Evolutionary conservation across 2,888 invertebrate genomes (phyloP).

Genomic region (Brachyopa scutellaris): DNA sequence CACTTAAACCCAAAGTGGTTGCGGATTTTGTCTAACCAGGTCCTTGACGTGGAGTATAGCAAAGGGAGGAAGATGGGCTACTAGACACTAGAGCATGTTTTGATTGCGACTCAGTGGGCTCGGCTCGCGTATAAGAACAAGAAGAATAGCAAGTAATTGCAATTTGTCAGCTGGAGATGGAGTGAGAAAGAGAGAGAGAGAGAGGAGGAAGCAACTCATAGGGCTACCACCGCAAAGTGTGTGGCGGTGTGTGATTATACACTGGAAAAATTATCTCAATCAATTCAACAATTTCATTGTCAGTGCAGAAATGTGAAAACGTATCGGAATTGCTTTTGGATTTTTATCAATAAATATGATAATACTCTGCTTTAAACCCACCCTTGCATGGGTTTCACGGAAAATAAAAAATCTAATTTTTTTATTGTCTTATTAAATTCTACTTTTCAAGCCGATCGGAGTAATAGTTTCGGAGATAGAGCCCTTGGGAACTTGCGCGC

Average conservation of each 20-base stretch:
- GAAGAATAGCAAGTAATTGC: conserved; percentile 38
- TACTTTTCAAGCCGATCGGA: too few species aligned
- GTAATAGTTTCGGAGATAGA: too few species aligned
- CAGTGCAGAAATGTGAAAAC: too few species aligned
- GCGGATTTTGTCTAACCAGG: conserved; percentile 21
- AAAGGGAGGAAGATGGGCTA: conserved; percentile 15
- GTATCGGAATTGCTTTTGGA: too few species aligned
- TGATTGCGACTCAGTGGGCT: conserved; percentile 43
- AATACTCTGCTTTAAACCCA: too few species aligned
- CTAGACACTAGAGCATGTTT: conserved; percentile 20
- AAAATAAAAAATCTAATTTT: too few species aligned
- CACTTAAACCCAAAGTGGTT: conserved; percentile 48
- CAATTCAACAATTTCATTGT: background rate
- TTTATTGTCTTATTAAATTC: too few species aligned
- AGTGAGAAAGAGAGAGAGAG: conserved; percentile 19
- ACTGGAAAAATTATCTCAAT: conserved; percentile 26
- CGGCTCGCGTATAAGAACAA: conserved; percentile 8
- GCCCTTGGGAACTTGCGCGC: too few species aligned
- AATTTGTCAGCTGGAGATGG: background rate
- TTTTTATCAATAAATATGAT: too few species aligned
- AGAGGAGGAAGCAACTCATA: conserved; percentile 45
- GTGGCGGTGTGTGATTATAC: conserved; percentile 36
- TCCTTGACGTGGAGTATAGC: background rate
- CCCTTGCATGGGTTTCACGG: too few species aligned
- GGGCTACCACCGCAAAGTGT: conserved; percentile 53